A percentile compares a stretch with the other conserved stretches of the same genome.
These are phyloP conservation scores for Solenopsis invicta DNA, from an alignment of 1,140 invertebrate genomes.

Conservation along the genomic window DNA sequence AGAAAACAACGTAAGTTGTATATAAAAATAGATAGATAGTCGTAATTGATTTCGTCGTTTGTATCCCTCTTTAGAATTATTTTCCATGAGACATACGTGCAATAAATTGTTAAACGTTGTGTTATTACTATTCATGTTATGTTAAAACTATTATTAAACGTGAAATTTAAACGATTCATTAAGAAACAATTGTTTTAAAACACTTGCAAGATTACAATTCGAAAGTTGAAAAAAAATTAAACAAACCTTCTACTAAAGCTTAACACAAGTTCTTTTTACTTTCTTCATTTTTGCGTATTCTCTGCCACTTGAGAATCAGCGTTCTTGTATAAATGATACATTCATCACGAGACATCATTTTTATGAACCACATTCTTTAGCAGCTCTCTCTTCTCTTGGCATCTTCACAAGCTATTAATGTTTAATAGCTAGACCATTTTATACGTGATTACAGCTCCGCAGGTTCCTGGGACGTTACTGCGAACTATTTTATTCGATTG, in stretches of 20 bases:
- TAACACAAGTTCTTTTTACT: background rate
- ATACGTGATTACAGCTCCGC: conserved; percentile 27
- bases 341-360: conserved; percentile 16
- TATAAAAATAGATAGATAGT: too few species aligned
- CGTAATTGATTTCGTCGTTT: too few species aligned
- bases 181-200: background rate
- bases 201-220: background rate
- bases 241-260: background rate
- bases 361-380: background rate
- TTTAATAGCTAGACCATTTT: conserved; percentile 34
- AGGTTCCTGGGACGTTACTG: conserved; percentile 33
- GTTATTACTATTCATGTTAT: background rate
- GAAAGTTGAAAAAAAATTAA: background rate
- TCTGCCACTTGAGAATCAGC: background rate
- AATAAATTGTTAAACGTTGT: background rate
- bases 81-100: background rate
- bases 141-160: background rate
- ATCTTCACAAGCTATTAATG: conserved; percentile 40
- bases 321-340: background rate
- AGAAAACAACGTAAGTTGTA: too few species aligned
- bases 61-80: background rate
- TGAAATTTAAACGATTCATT: background rate
- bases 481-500: conserved; percentile 50
- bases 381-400: background rate
- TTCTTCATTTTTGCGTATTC: background rate